Evolutionary conservation across 2,797 vertebrate genomes (phyloP), one percentile per base, ranked within the genome.

Genomic region (Cynopterus sphinx): DNA sequence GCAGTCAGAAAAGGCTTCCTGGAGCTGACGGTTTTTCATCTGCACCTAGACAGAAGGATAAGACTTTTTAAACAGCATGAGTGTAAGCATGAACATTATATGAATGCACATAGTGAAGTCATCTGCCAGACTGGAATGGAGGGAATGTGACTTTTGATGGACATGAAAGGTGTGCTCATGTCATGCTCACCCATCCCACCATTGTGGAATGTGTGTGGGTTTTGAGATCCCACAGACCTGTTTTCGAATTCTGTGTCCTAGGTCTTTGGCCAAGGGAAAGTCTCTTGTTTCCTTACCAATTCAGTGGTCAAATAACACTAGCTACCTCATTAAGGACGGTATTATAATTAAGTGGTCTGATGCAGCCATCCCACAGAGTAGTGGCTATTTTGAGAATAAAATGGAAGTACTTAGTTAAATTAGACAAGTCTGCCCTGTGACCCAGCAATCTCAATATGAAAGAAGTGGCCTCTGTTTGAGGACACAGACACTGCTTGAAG

Each of bases 201-300:
- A 0, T 36, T 2, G 6, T 28, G 26, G 26, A 22, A 43, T n/a
- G 6, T 9, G 9, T 22, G 21, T 1, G 0, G 28, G 28, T 77
- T 82, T 55, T 55, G 33, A 63, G 22, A 13, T 59, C 31, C 13
- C 6, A 28, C 13, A 41, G 41, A 22, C 4, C 9, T 67, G 15
- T 59, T 70, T 46, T 81, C 26, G 49, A 46, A 21, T 61, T 63
- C 21, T 33, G 1, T 24, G 6, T 33, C 31, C 24, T 4, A n/a
- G 4, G 39, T 83, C 1, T 21, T 36, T 43, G 26, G 36, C 33
- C 2, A 0, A 59, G 73, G 51, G 28, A 21, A 46, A 28, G 49
- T 12, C 39, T 71, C 9, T 31, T 49, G 26, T 91, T 28, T 79
- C 26, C 9, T 90, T 16, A n/a, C 70, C 46, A 43, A 0, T 68